A percentile compares a stretch with the other conserved stretches of the same genome.
Evolutionary conservation across 2,888 invertebrate genomes (phyloP).

Genomic region (Zonitis immaculata): DNA sequence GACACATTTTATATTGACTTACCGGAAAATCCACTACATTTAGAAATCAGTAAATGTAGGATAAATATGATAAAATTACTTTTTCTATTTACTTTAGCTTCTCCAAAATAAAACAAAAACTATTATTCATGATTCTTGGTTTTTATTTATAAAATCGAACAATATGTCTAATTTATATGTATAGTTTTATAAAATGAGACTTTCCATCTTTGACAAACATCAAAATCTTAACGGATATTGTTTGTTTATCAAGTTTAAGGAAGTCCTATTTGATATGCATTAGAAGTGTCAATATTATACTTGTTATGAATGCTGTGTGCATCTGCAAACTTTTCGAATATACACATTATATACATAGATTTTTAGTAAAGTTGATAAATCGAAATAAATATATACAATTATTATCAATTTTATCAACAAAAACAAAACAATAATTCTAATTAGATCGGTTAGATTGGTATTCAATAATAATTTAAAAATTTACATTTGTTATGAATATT

Average conservation of each 20-base stretch:
- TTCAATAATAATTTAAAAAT: too few relatives aligned
- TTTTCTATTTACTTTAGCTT: background rate
- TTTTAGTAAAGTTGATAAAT: constrained; percentile 23
- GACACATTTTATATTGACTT: too few relatives aligned
- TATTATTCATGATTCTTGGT: too few relatives aligned
- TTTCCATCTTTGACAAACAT: constrained; percentile 18
- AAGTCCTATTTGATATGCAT: constrained; percentile 31
- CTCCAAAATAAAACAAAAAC: too few relatives aligned
- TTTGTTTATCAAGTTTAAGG: constrained; percentile 10
- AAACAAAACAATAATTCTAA: too few relatives aligned
- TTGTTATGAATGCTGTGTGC: constrained; percentile 15
- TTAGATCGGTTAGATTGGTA: too few relatives aligned
- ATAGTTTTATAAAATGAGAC: background rate
- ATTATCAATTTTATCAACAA: background rate
- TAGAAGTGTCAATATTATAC: constrained; percentile 26
- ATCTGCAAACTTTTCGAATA: constrained; percentile 28
- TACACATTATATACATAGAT: too few relatives aligned
- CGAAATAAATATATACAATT: constrained; percentile 23
- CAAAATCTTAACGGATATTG: constrained; percentile 15
- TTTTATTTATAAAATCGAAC: too few relatives aligned
- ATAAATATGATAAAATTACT: background rate
- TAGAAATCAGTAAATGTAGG: background rate
- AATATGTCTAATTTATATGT: background rate
- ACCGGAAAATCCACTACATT: background rate
- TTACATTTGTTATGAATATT: too few relatives aligned